Base-by-base conservation (phyloP, 1,140 invertebrate genomes). In the Pseudachorutes palmiensis region DNA sequence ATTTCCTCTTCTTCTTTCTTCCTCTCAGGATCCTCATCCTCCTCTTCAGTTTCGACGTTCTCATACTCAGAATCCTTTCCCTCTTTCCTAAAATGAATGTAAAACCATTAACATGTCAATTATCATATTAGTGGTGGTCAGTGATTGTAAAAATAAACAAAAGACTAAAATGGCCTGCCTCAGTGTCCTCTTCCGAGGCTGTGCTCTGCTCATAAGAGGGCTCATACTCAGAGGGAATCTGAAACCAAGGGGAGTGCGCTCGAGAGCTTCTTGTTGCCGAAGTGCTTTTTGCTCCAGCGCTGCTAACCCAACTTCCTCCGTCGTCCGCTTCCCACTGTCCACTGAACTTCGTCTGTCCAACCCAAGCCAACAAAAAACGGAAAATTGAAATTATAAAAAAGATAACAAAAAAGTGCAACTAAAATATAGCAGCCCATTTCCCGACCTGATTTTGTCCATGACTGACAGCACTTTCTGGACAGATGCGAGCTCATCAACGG, bases 241-340 rank as follows among this genome's bases (percentile, higher is more conserved):
- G 67, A 72, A 72, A 32, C 70, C 73, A 36, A 72, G 41, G 30
- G 73, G 28, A 32, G 73, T 70, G 69, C 65, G 65, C 61, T 72
- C 60, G 58, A 75, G 63, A 48, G 73, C 69, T 60, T 76, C 75
- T 63, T 75, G 74, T 64, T 76, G 72, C 55, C 69, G 70, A 64
- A 72, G 76, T 36, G 82, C 83, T 68, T 85, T 77, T 72, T 84
- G 82, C 70, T 84, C 81, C 68, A 85, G 83, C 48, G 83, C 83
- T 3, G 83, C 84, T 70, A 85, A 76, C 14, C 84, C 84, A 67
- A 85, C 83, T 64, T 83, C 82, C 26, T 59, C 66, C 45, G 36
- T 36, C 31, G 66, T 62, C 1, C 31, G 22, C 45, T 22, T 41
- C 59, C 62, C 61, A 31, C 31, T 26, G 59, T 31, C 58, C 48